Evolutionary conservation across 2,113 vertebrate genomes (phyloP).

Genomic region (Strix aluco): DNA sequence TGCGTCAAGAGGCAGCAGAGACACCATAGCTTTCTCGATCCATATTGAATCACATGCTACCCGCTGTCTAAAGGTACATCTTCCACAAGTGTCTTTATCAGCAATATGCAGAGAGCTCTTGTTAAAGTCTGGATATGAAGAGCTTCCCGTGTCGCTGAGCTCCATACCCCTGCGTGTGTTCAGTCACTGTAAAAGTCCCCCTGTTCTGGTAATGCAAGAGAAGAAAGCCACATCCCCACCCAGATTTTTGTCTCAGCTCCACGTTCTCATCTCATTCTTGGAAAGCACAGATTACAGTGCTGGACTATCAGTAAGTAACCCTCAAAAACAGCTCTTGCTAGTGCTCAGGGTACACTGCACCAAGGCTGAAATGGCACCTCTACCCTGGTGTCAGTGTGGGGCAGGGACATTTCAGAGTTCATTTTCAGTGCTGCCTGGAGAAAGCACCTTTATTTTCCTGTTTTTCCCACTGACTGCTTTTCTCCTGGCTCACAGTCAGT

Average conservation of each 20-base stretch:
- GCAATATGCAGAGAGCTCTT: neutral
- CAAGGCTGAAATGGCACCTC: neutral
- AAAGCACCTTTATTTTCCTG: neutral
- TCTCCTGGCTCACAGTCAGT: neutral
- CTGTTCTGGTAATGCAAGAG: neutral
- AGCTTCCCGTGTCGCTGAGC: neutral
- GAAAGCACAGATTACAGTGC: neutral
- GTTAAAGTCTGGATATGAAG: neutral
- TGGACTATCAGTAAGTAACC: neutral
- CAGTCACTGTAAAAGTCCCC: neutral
- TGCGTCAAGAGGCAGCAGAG: neutral
- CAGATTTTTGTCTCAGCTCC: neutral
- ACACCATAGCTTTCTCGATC: neutral
- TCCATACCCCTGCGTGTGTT: neutral
- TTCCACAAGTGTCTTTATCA: neutral
- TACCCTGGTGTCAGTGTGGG: too few species aligned
- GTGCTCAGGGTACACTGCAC: neutral
- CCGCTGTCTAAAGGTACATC: neutral
- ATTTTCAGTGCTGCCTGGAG: neutral
- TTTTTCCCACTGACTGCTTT: neutral
- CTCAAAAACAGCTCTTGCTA: neutral
- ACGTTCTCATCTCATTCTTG: neutral
- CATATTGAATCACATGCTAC: neutral
- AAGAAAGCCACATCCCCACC: neutral
- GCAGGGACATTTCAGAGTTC: neutral